Evolutionary conservation across 2,113 vertebrate species (phyloP), one percentile per base, ranked within the genome.

Genomic region (Pelecanus crispus): DNA sequence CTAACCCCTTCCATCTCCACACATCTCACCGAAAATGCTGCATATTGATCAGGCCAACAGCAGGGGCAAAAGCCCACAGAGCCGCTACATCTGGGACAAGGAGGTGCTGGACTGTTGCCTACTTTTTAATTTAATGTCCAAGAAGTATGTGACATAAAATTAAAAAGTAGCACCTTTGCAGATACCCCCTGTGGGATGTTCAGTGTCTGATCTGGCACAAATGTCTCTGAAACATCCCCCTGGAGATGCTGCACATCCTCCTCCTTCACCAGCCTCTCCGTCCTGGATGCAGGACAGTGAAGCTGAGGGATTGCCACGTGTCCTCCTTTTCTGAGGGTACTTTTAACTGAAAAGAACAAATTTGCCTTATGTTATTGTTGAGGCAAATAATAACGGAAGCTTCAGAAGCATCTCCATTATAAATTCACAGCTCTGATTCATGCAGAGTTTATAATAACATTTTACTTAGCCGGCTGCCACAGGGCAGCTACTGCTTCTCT

Each of bases 361-460:
- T 90, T 15, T 85, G 29, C 73, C 65, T 61, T 55, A 55, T 65
- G 55, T 79, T 94, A 86, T 8, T 80, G 62, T 31, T 68, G 75
- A 94, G 59, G 34, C 83, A 97, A 96, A 97, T 80, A 93, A 82
- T 68, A 94, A 96, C 19, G 6, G 86, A 92, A 88, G 72, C 86
- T 89, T 87, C 1, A 7, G 89, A 88, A 92, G 77, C 84, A 45
- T 80, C 90, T 94, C 90, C 87, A 81, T 93, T 93, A 94, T 61
- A 93, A 96, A 97, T 94, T 88, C 97, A 92, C 63, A 88, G 94
- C 95, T 97, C 92, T 97, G 93, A 96, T 97, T 78, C 95, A 91
- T 70, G 94, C 95, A 92, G 95, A 91, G 94, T 95, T 96, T 90
- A 32, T 92, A 96, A 92, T 95, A 96, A 89, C 78, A 79, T 94